Evolutionary conservation across 2,888 invertebrate genomes (phyloP).

Genomic region (Pantelozetes paolii): DNA sequence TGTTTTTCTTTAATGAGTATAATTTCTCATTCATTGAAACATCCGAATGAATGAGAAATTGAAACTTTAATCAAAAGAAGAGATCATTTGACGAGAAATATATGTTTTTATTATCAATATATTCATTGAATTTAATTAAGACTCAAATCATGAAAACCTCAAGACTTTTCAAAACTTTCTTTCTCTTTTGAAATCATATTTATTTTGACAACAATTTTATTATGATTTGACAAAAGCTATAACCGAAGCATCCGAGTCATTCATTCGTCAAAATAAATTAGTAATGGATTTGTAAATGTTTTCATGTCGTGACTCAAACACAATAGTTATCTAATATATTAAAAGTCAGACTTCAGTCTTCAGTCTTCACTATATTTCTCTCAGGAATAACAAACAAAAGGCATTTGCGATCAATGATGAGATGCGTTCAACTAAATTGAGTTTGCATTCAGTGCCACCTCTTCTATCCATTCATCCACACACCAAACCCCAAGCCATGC

Average conservation of each 20-base stretch:
- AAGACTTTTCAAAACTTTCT: too few relatives aligned
- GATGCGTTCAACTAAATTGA: conserved; percentile 20
- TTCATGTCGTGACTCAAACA: conserved; percentile 12
- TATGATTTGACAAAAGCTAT: background rate
- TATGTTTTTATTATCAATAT: too few relatives aligned
- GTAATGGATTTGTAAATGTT: conserved; percentile 13
- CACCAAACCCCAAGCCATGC: background rate
- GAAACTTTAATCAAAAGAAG: too few relatives aligned
- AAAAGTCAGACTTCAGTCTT: background rate
- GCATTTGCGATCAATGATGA: conserved; percentile 19
- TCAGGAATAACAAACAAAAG: conserved; percentile 12
- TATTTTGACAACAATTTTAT: background rate
- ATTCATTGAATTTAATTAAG: too few relatives aligned
- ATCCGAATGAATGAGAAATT: too few relatives aligned
- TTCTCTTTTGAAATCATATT: too few relatives aligned
- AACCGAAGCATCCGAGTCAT: background rate
- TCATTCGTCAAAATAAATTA: conserved; percentile 12
- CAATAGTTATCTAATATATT: conserved; percentile 6
- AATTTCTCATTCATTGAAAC: too few relatives aligned
- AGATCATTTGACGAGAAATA: too few relatives aligned
- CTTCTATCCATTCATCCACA: background rate
- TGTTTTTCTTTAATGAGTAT: too few relatives aligned
- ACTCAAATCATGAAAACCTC: too few relatives aligned
- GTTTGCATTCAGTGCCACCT: conserved; percentile 2
- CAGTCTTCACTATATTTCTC: background rate